Evolutionary conservation across 2,888 invertebrate genomes (phyloP).

Genomic region (Eupsilia transversa): DNA sequence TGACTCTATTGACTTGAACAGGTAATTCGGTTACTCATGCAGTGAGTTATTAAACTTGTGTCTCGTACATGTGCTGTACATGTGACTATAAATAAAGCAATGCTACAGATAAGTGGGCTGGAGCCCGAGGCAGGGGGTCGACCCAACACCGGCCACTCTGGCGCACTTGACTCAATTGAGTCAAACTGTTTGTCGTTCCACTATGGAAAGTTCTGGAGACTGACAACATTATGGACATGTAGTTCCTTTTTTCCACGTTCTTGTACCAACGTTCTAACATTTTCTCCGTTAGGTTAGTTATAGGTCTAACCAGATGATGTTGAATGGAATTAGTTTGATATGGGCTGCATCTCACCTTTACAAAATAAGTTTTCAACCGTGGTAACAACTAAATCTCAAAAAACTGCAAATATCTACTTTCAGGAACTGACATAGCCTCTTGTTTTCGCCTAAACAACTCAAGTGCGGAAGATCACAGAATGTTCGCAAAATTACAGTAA

Average conservation of each 20-base stretch:
- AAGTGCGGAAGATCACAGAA: slow-evolving; percentile 14
- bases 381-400: background rate
- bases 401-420: no score
- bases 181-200: slow-evolving; percentile 25
- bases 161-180: slow-evolving; percentile 32
- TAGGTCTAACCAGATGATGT: background rate
- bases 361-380: background rate
- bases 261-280: background rate
- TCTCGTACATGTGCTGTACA: background rate
- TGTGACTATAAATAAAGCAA: slow-evolving; percentile 32
- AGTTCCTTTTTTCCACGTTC: background rate
- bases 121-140: slow-evolving; percentile 19
- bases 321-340: background rate
- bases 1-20: background rate
- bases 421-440: background rate
- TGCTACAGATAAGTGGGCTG: slow-evolving; percentile 27
- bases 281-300: background rate
- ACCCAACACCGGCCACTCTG: background rate
- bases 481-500: slow-evolving; percentile 37
- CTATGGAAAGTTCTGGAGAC: slow-evolving; percentile 29
- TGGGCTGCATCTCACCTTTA: background rate
- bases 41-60: background rate
- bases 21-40: background rate
- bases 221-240: background rate
- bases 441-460: slow-evolving; percentile 8